These are phyloP conservation scores for Ferrisia virgata DNA, from an alignment of 2,888 invertebrate genomes.

Conservation along the genomic window DNA sequence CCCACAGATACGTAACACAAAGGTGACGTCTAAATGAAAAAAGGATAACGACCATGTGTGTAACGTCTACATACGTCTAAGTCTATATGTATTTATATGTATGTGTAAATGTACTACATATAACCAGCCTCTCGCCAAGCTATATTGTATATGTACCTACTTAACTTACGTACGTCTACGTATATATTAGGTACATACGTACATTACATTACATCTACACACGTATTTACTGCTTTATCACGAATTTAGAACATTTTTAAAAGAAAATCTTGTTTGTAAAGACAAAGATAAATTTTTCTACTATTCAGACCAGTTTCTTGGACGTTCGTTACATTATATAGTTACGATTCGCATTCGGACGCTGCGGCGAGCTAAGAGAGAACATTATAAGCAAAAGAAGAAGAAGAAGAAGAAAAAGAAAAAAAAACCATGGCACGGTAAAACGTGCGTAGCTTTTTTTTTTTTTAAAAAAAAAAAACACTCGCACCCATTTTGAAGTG, in stretches of 20 bases:
- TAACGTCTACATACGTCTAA: no score
- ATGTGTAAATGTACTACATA: no score
- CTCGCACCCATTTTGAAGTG: not conserved
- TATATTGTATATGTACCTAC: no score
- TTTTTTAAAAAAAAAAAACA: not conserved
- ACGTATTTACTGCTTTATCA: not conserved
- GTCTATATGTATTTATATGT: no score
- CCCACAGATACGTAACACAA: not conserved
- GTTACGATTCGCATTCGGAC: not conserved
- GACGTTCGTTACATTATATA: no score
- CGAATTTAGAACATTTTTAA: slow-evolving; percentile 12
- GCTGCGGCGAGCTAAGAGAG: not conserved
- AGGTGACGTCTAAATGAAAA: slow-evolving; percentile 2
- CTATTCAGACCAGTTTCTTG: not conserved
- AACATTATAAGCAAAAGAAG: no score
- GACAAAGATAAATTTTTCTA: slow-evolving; percentile 2
- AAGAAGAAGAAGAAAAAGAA: no score
- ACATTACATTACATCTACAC: no score
- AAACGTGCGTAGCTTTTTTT: not conserved
- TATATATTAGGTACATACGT: no score
- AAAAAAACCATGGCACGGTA: not conserved
- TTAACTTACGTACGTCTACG: no score
- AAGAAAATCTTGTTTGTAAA: slow-evolving; percentile 3
- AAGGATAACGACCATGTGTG: not conserved
- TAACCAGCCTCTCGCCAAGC: not conserved